Percentiles rank a stretch among this genome's conserved stretches.
Conservation (phyloP, 2,113 vertebrate species). For the Globicephala melas region DNA sequence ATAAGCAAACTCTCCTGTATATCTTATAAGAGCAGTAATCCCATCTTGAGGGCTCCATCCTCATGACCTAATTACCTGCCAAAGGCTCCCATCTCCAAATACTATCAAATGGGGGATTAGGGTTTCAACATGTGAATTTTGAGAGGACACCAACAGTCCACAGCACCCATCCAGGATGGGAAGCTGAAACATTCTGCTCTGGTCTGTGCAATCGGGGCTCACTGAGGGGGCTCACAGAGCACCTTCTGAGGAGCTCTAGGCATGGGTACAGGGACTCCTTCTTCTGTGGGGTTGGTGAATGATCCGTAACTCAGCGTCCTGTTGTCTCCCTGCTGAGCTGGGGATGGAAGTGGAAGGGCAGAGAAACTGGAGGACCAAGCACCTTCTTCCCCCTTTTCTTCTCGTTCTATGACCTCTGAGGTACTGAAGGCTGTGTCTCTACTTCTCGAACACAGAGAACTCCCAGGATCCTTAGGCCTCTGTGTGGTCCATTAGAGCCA, state of each 20-base stretch:
- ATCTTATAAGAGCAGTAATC: neutral
- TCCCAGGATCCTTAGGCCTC: neutral
- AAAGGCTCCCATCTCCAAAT: neutral
- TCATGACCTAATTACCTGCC: neutral
- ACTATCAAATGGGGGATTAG: neutral
- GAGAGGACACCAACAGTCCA: neutral
- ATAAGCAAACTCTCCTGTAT: neutral
- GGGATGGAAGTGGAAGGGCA: accelerated
- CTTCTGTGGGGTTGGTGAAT: neutral
- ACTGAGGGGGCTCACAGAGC: neutral
- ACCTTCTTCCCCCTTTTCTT: neutral
- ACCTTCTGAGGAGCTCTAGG: neutral
- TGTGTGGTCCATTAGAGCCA: neutral
- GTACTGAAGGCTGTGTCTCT: neutral
- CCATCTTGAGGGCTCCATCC: neutral
- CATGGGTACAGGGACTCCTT: accelerated
- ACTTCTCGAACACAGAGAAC: neutral
- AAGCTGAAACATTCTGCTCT: neutral
- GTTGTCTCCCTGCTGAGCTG: neutral
- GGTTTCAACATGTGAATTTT: neutral
- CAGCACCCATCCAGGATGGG: neutral
- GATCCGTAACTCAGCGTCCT: neutral
- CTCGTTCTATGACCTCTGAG: neutral
- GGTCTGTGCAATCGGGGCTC: neutral
- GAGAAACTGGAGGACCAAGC: neutral